Evolutionary conservation across 1,140 invertebrate genomes (phyloP).

Genomic region (Phocides pigmalion): DNA sequence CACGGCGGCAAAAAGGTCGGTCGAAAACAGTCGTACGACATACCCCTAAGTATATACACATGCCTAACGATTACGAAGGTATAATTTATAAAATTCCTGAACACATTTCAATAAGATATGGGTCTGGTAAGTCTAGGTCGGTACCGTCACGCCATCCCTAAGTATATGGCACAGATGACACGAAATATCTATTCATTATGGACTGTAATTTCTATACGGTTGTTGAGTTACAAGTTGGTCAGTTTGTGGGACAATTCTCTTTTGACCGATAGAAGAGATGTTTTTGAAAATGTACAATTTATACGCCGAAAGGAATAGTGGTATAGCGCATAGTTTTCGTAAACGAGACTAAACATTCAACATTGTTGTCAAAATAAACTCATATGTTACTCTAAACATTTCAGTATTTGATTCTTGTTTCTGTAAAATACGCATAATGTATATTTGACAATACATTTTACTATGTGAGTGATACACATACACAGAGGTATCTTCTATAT

Average conservation of each 20-base stretch:
- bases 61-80: conserved; percentile 58
- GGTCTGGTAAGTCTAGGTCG: conserved; percentile 46
- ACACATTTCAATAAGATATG: conserved; percentile 81
- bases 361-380: too few species aligned
- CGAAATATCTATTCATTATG: conserved; percentile 16
- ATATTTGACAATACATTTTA: too few species aligned
- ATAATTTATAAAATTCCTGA: conserved; percentile 72
- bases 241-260: neutral
- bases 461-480: too few species aligned
- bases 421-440: too few species aligned
- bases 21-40: conserved; percentile 32
- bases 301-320: too few species aligned
- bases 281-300: neutral
- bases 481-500: too few species aligned
- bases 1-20: conserved; percentile 10
- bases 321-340: too few species aligned
- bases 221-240: neutral
- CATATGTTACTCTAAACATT: too few species aligned
- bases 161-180: conserved; percentile 57
- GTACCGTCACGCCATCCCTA: conserved; percentile 22
- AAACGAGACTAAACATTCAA: too few species aligned
- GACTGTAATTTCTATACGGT: conserved; percentile 6
- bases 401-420: too few species aligned
- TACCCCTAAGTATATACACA: conserved; percentile 56
- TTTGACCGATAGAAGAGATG: neutral